Conservation (phyloP, 1,140 invertebrate genomes). For the Neomicropteryx cornuta region DNA sequence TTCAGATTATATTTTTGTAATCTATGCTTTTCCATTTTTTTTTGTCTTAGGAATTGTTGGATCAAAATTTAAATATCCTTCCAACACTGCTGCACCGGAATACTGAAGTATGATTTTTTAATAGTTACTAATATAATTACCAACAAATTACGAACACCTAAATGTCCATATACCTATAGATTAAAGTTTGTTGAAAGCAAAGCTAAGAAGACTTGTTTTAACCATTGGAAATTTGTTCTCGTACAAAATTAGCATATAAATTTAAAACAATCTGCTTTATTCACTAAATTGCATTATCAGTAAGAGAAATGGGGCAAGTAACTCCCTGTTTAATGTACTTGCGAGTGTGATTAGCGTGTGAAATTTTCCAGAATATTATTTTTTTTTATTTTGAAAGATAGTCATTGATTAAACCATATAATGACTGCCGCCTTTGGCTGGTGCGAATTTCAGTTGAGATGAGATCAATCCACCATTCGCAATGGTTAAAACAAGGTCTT, state of each 20-base stretch:
- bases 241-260: conserved; percentile 36
- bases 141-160: conserved; percentile 22
- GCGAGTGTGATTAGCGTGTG: conserved; percentile 20
- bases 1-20: too few relatives aligned
- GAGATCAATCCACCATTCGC: conserved; percentile 33
- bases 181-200: conserved; percentile 25
- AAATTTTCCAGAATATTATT: conserved; percentile 34
- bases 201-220: conserved; percentile 31
- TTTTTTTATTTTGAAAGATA: conserved; percentile 30
- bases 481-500: conserved; percentile 42
- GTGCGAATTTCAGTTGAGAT: conserved; percentile 37
- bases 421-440: conserved; percentile 4
- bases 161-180: conserved; percentile 19
- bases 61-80: conserved; percentile 31
- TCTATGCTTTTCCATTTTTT: not conserved
- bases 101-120: conserved; percentile 35
- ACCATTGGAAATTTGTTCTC: conserved; percentile 34
- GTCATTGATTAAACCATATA: not conserved
- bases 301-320: conserved; percentile 35
- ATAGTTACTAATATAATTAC: conserved; percentile 25
- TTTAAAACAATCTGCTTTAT: conserved; percentile 22
- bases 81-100: conserved; percentile 30
- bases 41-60: conserved; percentile 3
- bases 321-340: conserved; percentile 15
- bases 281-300: conserved; percentile 17